Base-by-base conservation (phyloP, 92 coral and sea anemone genomes). In the Heteractis magnifica region DNA sequence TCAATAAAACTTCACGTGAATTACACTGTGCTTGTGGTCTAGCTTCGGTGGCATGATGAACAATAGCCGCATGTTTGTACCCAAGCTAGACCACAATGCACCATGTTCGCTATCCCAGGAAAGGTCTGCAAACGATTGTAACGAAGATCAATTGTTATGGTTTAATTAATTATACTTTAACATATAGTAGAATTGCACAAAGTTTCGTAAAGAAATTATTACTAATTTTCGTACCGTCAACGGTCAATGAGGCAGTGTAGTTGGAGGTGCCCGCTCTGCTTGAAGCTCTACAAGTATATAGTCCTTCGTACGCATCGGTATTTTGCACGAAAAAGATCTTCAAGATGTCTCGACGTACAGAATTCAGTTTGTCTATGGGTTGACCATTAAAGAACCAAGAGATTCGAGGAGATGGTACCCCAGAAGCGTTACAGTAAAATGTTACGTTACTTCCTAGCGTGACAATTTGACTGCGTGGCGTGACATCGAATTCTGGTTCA, bases 221-320 rank as follows among this genome's bases (percentile, higher is more conserved):
- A 53, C 13, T 12, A 53, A 53, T 53, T 8, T 12, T 8, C 78
- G 10, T 49, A 88, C 91, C 88, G 50, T 88, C 88, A 59, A 88
- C 88, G 6, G 77, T 52, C 58, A 88, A 75, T 56, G 65, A 59
- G 4, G 83, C 91, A 4, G 88, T 79, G 12, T 64, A 52, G 71
- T 59, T 59, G 48, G 58, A 72, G 20, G 72, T 56, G 26, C 88
- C 91, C 4, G 88, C 91, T 48, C 85, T 82, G 85, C 81, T 88
- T 26, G 74, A 51, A 12, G 91, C 91, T 19, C 64, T 84, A 65
- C 91, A 88, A 6, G 91, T 84, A 88, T 79, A 88, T 14, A 19
- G 49, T 11, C 91, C 91, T 77, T 88, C 88, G 58, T 79, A 88
- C 52, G 23, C 59, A 7, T 59, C 73, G 8, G 75, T 71, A 75